A percentile compares a stretch with the other conserved stretches of the same genome.
These are phyloP conservation scores for Congeria kusceri DNA, from an alignment of 2,888 invertebrate genomes.

Conservation along the genomic window DNA sequence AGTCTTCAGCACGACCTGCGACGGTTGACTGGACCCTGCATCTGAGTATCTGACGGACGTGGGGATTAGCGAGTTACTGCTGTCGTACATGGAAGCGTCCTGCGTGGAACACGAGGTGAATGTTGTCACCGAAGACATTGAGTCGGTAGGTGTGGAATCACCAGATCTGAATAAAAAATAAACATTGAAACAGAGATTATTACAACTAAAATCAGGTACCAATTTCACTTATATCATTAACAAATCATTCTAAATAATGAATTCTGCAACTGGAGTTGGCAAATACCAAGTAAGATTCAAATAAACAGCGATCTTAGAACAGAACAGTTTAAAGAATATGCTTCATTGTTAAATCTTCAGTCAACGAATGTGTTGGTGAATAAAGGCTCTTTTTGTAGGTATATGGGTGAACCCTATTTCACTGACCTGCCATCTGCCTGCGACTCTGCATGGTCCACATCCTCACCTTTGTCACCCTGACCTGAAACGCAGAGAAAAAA, in stretches of 20 bases:
- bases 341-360: no score
- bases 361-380: no score
- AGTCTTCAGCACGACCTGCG: slow-evolving; percentile 79
- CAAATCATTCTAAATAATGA: no score
- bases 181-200: no score
- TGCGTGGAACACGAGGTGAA: slow-evolving; percentile 68
- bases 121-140: slow-evolving; percentile 66
- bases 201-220: no score
- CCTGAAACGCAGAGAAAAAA: slow-evolving; percentile 28
- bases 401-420: no score
- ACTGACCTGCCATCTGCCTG: slow-evolving; percentile 45
- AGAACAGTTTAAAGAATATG: no score
- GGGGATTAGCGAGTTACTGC: slow-evolving; percentile 57
- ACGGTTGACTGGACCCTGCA: slow-evolving; percentile 51
- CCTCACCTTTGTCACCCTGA: slow-evolving; percentile 38
- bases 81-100: slow-evolving; percentile 63
- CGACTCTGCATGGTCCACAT: slow-evolving; percentile 47
- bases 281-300: no score
- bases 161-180: slow-evolving; percentile 68
- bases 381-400: no score
- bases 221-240: no score
- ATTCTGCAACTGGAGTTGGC: no score
- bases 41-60: slow-evolving; percentile 56
- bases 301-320: no score
- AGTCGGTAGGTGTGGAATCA: slow-evolving; percentile 74